Conservation (phyloP, 2,797 vertebrate genomes). For the Heterohyrax brucei region DNA sequence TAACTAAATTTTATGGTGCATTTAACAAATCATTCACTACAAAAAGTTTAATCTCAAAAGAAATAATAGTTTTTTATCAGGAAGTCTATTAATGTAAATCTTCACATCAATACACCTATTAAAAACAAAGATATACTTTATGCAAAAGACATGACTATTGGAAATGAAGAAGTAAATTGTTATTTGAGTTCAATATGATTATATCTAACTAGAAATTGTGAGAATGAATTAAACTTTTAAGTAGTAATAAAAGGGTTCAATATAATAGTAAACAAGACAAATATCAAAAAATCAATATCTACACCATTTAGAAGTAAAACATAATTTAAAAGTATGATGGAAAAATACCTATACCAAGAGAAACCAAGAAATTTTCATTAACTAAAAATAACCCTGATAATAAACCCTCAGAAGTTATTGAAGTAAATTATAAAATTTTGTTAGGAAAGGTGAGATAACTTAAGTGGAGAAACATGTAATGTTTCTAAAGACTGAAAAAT, state of each 20-base stretch:
- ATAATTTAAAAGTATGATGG: background rate
- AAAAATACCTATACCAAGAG: background rate
- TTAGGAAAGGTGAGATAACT: background rate
- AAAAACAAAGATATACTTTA: slow-evolving; percentile 33
- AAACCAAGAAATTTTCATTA: background rate
- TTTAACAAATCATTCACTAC: slow-evolving; percentile 6
- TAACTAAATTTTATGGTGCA: background rate
- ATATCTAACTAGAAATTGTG: background rate
- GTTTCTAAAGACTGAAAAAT: background rate
- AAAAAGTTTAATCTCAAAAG: background rate
- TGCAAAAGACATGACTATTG: background rate
- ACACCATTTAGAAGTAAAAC: background rate
- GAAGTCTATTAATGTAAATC: background rate
- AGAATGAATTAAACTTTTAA: background rate
- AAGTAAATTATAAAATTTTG: slow-evolving; percentile 32
- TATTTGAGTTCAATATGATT: background rate
- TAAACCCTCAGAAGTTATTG: background rate
- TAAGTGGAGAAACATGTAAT: background rate
- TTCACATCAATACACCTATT: background rate
- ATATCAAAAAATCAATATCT: background rate
- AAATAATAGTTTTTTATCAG: background rate
- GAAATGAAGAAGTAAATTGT: slow-evolving; percentile 16
- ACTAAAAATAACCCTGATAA: background rate
- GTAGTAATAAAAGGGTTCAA: background rate
- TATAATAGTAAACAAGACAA: background rate